phyloP scores from a whole-genome alignment of 2,797 vertebrate genomes.

The Clarias pachynema region DNA sequence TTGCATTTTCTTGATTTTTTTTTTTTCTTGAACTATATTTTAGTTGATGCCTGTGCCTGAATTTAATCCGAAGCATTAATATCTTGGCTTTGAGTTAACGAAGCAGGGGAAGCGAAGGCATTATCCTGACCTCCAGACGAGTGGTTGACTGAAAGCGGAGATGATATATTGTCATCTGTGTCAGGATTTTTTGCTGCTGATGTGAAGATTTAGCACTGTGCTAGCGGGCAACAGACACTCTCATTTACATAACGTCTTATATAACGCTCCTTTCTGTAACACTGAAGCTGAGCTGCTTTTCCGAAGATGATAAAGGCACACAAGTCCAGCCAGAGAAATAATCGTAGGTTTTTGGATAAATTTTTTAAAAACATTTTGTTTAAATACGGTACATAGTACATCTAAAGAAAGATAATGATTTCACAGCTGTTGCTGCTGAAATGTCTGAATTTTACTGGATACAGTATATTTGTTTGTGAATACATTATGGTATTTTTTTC shows the following conservation, averaged over 20 bases:
- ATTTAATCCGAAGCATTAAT: background rate
- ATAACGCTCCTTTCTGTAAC: constrained; percentile 21
- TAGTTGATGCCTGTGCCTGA: no score
- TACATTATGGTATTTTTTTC: background rate
- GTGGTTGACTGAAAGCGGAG: background rate
- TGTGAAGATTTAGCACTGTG: constrained; percentile 32
- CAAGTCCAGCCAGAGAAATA: background rate
- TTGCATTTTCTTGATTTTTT: background rate
- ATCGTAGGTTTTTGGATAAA: background rate
- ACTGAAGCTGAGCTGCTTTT: constrained; percentile 24
- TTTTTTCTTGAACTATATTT: no score
- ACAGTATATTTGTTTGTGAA: background rate
- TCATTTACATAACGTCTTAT: constrained; percentile 31
- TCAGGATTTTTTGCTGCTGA: constrained; percentile 33
- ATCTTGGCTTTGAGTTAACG: background rate
- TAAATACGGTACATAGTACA: background rate
- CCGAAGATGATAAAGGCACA: background rate
- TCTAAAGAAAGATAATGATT: background rate
- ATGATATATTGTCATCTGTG: constrained; percentile 14
- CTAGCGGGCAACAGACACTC: constrained; percentile 12
- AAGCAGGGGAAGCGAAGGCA: background rate
- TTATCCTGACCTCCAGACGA: constrained; percentile 22
- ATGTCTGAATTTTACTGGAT: background rate
- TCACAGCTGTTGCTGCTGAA: background rate
- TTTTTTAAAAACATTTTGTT: background rate